These are phyloP conservation scores for Campoplex nolae DNA, from an alignment of 2,888 invertebrate genomes.

Conservation along the genomic window DNA sequence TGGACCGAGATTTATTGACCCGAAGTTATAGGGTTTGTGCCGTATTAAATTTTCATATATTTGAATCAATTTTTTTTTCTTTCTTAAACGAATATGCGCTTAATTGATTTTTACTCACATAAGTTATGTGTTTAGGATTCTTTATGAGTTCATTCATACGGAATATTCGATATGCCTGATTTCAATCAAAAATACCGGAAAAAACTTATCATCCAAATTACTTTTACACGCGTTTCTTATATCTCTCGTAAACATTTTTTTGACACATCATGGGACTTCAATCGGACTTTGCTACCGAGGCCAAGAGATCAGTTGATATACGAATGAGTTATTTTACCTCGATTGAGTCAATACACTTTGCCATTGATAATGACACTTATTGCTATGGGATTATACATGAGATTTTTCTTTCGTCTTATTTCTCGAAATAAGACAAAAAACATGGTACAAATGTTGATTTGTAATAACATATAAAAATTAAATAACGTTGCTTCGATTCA, in stretches of 20 bases:
- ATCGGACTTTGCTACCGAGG: conserved; percentile 13
- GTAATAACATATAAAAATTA: too few species aligned
- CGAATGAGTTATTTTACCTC: not conserved
- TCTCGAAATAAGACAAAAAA: too few species aligned
- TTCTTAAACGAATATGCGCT: not conserved
- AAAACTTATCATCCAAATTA: conserved; percentile 15
- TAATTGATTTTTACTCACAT: conserved; percentile 8
- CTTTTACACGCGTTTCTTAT: not conserved
- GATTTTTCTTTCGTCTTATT: not conserved
- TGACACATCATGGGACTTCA: not conserved
- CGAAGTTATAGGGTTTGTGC: not conserved
- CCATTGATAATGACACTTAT: not conserved
- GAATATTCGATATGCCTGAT: not conserved
- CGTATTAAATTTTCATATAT: conserved; percentile 5
- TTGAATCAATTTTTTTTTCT: conserved; percentile 5
- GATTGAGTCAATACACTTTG: not conserved
- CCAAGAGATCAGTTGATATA: conserved; percentile 26
- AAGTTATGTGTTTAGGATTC: not conserved
- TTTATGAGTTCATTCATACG: conserved; percentile 1
- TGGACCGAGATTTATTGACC: conserved; percentile 17
- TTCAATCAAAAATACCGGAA: not conserved
- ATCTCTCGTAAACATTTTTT: not conserved
- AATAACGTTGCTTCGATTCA: too few species aligned
- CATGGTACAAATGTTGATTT: too few species aligned
- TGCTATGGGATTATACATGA: not conserved